Evolutionary conservation across 37 sponge, comb jelly and placozoan species (phyloP), one percentile per base, ranked within the genome.

Genomic region (Hormiphora californensis): DNA sequence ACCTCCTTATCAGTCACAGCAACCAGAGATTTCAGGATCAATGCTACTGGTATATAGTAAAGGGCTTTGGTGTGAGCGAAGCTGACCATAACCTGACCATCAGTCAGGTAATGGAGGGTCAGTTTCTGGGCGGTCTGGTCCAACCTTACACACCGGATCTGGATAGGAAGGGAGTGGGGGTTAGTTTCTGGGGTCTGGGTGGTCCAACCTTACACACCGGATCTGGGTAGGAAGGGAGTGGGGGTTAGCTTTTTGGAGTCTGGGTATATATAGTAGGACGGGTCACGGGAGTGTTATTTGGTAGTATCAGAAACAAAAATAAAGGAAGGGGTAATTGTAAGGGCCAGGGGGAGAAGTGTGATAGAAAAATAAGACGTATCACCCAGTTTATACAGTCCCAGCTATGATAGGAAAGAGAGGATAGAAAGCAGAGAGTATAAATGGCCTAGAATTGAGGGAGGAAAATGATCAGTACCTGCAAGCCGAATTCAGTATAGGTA

Each of bases 21-120:
- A 1, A 73, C 46, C 9, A 73, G 38, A 41, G 46, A 43, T 91
- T 96, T 98, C 31, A 97, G 86, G 8, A 98, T 90, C 63, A 88
- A 81, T 3, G 95, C 87, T 0, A 98, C 88, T 53, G 95, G 95
- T 1, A 98, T 78, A 43, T 63, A 94, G 87, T 88, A 94, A 40
- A 88, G 87, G 55, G 93, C 89, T 51, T 89, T 94, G 87, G 91
- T 90, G 36, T 87, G 67, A 15, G 91, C 73, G 86, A 98, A 91
- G 86, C 86, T 88, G 25, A 94, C 46, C 44, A 89, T 91, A 32
- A 89, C 90, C 22, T 89, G 91, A 0, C 99, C 99, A 89, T 98
- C 92, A 55, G 86, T 91, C 38, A 93, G 87, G 65, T 94, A 98
- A 86, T 98, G 99, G 0, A 94, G 89, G 1, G 91, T 93, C 46